A percentile compares a stretch with the other conserved stretches of the same genome.
Evolutionary conservation across 2,888 invertebrate species (phyloP).

Genomic region (Cephus nigrinus): DNA sequence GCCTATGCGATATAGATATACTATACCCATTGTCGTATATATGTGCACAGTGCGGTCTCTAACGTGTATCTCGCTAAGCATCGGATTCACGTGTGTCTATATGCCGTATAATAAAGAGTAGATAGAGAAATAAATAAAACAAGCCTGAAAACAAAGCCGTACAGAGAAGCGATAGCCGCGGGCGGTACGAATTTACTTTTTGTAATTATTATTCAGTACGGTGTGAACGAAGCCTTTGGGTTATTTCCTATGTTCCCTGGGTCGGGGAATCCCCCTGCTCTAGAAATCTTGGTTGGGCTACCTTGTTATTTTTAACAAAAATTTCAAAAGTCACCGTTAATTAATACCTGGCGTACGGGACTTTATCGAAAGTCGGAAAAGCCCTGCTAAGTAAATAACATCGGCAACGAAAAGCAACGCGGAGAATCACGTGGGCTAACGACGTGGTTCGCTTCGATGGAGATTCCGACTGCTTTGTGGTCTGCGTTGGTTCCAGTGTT

Average conservation of each 20-base stretch:
- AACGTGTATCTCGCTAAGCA: neutral
- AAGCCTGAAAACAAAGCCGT: neutral
- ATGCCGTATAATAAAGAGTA: neutral
- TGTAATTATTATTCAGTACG: neutral
- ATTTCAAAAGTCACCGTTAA: neutral
- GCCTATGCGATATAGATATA: too few relatives aligned
- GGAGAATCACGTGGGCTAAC: too few relatives aligned
- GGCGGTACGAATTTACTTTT: neutral
- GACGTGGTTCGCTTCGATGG: too few relatives aligned
- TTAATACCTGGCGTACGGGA: neutral
- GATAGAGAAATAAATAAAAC: neutral
- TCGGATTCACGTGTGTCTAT: neutral
- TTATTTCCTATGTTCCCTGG: neutral
- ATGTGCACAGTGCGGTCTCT: neutral
- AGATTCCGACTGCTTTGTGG: too few relatives aligned
- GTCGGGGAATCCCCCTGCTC: neutral
- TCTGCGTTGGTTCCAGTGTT: too few relatives aligned
- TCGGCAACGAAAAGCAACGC: too few relatives aligned
- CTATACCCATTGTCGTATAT: too few relatives aligned
- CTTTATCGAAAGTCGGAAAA: too few relatives aligned
- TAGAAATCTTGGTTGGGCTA: neutral
- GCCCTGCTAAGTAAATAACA: too few relatives aligned
- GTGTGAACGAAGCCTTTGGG: neutral
- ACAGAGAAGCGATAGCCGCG: neutral
- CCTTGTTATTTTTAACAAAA: neutral